Base-by-base conservation (phyloP, 2,888 invertebrate species). In the Conus canariensis region DNA sequence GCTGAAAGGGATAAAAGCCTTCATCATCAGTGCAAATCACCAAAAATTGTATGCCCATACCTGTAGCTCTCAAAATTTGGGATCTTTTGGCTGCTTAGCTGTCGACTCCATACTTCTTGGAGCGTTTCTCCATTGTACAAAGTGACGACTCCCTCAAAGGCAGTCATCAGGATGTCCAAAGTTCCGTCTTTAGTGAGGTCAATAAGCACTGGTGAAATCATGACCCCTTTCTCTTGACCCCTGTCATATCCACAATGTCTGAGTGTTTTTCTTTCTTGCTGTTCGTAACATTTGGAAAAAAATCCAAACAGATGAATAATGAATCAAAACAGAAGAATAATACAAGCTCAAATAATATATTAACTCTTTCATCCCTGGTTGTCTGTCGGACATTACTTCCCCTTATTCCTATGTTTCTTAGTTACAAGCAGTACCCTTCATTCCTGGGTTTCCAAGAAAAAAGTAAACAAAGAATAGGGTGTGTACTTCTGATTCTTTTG, bases 161-260 rank as follows among this genome's bases (percentile, higher is more conserved):
- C 92, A 30, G 93, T 92, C 93, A 96, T 93, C 1, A 96, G 92
- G 45, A 96, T 94, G 91, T 96, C 96, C n/a, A 92, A 91, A 2
- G 94, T 92, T 0, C 95, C 95, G 90, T 96, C 96, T 16, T 92
- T 92, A 88, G 94, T 94, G 64, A 95, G 91, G 91, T 96, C 96
- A 10, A 94, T 94, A 16, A 95, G 91, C 5, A 95, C 94, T 0
- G 96, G 96, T 1, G 96, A 95, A 5, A 95, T 95, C 94, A 96
- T 95, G 6, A 96, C 93, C 22, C 96, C 96, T 92, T 95, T 96
- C 19, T 45, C 82, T 19, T 91, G 91, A 74, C 93, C 93, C 88
- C 95, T 95, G 89, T 16, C 87, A 80, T 56, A 30, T 19, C 70
- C 16, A 85, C 80, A n/a, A 88, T 64, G 60, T 64, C 12, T 30